Conservation (phyloP, 2,888 invertebrate genomes). For the Pollenia labialis region DNA sequence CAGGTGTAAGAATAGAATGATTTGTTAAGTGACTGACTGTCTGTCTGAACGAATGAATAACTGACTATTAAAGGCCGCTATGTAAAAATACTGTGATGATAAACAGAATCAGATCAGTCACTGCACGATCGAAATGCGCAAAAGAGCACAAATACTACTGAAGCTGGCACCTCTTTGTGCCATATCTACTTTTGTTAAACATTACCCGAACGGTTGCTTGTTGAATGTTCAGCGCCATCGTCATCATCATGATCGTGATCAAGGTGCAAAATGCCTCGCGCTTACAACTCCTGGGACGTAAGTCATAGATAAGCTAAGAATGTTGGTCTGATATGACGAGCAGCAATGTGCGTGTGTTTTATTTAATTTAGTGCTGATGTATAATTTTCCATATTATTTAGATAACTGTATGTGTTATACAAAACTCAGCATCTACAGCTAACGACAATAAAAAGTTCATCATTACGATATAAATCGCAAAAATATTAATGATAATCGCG, state of each 20-base stretch:
- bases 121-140: constrained; percentile 25
- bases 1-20: constrained; percentile 38
- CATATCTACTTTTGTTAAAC: neutral
- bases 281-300: constrained; percentile 80
- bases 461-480: no score
- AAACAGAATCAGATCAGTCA: constrained; percentile 80
- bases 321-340: constrained; percentile 5
- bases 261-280: constrained; percentile 82
- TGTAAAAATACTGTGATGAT: constrained; percentile 71
- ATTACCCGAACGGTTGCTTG: constrained; percentile 2
- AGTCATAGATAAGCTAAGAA: constrained; percentile 68
- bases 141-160: neutral
- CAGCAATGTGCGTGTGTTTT: neutral
- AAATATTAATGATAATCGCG: no score
- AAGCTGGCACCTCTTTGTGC: neutral
- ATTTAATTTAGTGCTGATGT: neutral
- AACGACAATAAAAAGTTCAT: neutral
- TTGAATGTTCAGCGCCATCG: constrained; percentile 62
- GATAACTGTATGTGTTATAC: no score
- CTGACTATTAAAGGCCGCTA: constrained; percentile 9
- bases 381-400: neutral
- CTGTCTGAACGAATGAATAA: constrained; percentile 11
- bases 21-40: constrained; percentile 55
- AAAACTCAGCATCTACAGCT: neutral
- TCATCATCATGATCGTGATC: constrained; percentile 32